These are phyloP conservation scores for Falcunculus frontatus DNA, from an alignment of 2,113 vertebrate genomes.

Conservation along the genomic window DNA sequence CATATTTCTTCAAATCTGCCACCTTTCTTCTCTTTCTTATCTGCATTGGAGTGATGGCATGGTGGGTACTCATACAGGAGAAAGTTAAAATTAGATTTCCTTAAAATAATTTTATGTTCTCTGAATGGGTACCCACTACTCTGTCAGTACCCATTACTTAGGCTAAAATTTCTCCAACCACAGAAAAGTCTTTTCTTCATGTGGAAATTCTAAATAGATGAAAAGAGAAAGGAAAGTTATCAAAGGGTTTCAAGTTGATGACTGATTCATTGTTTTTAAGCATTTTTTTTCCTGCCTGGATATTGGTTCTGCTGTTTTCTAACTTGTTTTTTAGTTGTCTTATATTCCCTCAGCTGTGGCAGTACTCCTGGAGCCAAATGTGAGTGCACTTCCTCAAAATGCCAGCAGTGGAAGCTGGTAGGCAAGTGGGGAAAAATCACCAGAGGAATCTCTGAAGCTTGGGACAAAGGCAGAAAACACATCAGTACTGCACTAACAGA, in stretches of 20 bases:
- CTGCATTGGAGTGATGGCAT: not conserved
- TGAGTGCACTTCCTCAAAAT: constrained; percentile 55
- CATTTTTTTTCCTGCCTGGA: not conserved
- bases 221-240: constrained; percentile 9
- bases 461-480: constrained; percentile 60
- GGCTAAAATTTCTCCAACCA: not conserved
- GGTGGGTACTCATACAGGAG: not conserved
- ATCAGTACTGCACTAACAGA: constrained; percentile 39
- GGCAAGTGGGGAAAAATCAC: constrained; percentile 38
- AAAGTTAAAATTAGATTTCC: constrained; percentile 24
- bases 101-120: constrained; percentile 31
- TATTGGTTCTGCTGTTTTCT: constrained; percentile 54
- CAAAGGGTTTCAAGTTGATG: not conserved
- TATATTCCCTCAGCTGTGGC: constrained; percentile 62
- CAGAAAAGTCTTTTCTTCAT: not conserved
- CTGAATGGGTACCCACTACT: not conserved
- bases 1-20: not conserved
- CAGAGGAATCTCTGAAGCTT: constrained; percentile 46
- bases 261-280: constrained; percentile 20
- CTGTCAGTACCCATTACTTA: not conserved
- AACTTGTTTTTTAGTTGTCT: constrained; percentile 61
- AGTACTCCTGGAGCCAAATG: constrained; percentile 49
- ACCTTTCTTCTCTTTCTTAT: not conserved
- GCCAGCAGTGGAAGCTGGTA: constrained; percentile 46
- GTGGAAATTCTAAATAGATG: not conserved